Evolutionary conservation across 2,888 invertebrate genomes (phyloP).

Genomic region (Pyrochroa serraticornis): DNA sequence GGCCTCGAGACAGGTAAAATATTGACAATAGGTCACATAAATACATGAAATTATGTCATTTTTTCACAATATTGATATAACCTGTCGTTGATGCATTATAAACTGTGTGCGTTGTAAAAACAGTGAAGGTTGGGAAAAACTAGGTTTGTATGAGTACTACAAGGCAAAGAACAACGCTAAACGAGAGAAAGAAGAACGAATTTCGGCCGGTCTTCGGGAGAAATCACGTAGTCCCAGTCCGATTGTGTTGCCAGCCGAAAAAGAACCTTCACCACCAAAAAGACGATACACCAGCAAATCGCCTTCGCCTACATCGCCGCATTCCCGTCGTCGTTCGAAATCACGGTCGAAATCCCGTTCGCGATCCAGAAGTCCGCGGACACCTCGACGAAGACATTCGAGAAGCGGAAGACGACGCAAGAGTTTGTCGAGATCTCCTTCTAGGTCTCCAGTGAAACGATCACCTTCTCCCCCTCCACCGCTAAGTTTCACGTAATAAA

Average conservation of each 20-base stretch:
- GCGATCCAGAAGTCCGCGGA: slow-evolving; percentile 55
- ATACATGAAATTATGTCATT: slow-evolving; percentile 15
- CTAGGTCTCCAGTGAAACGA: slow-evolving; percentile 52
- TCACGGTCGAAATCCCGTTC: slow-evolving; percentile 60
- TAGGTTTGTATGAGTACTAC: slow-evolving; percentile 97
- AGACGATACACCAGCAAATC: slow-evolving; percentile 75
- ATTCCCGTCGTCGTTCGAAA: slow-evolving; percentile 34
- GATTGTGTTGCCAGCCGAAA: slow-evolving; percentile 71
- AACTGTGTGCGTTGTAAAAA: slow-evolving; percentile 39
- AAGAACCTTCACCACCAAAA: slow-evolving; percentile 74
- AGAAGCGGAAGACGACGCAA: slow-evolving; percentile 48
- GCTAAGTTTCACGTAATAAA: slow-evolving; percentile 46
- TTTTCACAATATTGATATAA: slow-evolving; percentile 16
- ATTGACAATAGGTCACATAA: slow-evolving; percentile 30
- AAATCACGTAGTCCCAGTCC: slow-evolving; percentile 82
- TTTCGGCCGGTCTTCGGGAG: slow-evolving; percentile 71
- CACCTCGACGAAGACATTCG: slow-evolving; percentile 55
- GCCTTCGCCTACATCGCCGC: slow-evolving; percentile 51
- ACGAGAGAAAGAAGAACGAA: slow-evolving; percentile 85
- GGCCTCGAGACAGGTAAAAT: slow-evolving; percentile 86
- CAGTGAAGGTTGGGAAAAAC: slow-evolving; percentile 97
- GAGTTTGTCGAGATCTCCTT: slow-evolving; percentile 57
- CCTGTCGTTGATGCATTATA: slow-evolving; percentile 25
- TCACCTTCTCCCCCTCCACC: slow-evolving; percentile 55
- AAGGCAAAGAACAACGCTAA: slow-evolving; percentile 92